Percentiles rank a stretch among this genome's conserved stretches.
Conservation (phyloP, 2,888 invertebrate genomes). For the Anagyrus pseudococci region DNA sequence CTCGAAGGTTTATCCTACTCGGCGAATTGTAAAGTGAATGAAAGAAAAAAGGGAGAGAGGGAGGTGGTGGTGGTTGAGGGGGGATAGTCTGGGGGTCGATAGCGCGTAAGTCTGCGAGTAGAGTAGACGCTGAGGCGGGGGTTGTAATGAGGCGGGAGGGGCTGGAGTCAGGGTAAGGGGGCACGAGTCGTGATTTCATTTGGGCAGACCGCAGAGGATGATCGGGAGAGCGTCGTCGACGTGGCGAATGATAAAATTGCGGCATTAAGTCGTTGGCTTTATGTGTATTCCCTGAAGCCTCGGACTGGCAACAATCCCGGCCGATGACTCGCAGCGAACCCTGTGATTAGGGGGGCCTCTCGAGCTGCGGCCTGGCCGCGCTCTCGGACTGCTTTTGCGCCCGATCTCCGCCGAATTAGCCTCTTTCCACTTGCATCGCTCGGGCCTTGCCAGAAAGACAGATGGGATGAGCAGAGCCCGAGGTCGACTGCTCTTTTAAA, state of each 20-base stretch:
- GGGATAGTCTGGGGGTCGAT: background rate
- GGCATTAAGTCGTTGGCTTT: conserved; percentile 62
- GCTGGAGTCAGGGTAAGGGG: conserved; percentile 52
- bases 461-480: too few species aligned
- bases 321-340: conserved; percentile 51
- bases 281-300: conserved; percentile 62
- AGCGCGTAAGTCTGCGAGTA: conserved; percentile 8
- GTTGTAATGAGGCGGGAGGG: conserved; percentile 31
- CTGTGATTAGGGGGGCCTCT: conserved; percentile 56
- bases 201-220: conserved; percentile 58
- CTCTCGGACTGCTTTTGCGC: too few species aligned
- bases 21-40: background rate
- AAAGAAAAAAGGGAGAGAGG: too few species aligned
- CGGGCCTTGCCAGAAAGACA: too few species aligned
- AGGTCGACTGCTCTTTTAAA: too few species aligned
- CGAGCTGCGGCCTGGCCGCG: too few species aligned
- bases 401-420: too few species aligned
- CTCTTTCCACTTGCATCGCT: too few species aligned
- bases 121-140: conserved; percentile 48
- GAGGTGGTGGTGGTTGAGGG: background rate
- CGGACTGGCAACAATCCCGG: too few species aligned
- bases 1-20: background rate
- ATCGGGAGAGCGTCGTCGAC: conserved; percentile 27
- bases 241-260: conserved; percentile 61
- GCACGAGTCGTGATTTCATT: conserved; percentile 59